phyloP scores from a whole-genome alignment of 2,797 vertebrate species.

The Eulemur coronatus region DNA sequence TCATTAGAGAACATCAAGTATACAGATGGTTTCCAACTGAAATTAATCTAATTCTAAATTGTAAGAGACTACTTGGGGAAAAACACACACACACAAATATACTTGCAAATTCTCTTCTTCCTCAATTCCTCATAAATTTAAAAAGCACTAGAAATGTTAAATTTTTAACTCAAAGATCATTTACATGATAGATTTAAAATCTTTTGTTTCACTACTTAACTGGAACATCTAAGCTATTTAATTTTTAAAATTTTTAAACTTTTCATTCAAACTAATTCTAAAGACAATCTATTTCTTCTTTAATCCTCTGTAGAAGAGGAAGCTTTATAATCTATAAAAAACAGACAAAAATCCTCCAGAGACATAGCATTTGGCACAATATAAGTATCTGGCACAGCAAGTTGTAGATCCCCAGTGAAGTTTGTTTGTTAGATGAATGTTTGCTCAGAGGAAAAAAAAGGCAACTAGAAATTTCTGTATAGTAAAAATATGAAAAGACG shows the following conservation, averaged over 20 bases:
- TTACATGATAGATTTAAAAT: slow-evolving; percentile 31
- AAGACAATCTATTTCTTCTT: slow-evolving; percentile 19
- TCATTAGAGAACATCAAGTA: slow-evolving; percentile 26
- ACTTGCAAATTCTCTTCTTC: slow-evolving; percentile 18
- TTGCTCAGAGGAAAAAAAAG: background rate
- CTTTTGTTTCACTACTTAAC: slow-evolving; percentile 28
- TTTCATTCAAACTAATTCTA: slow-evolving; percentile 51
- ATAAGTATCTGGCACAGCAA: background rate
- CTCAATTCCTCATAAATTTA: slow-evolving; percentile 29
- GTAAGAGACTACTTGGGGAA: background rate
- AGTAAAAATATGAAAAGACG: slow-evolving; percentile 46
- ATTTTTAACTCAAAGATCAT: slow-evolving; percentile 51
- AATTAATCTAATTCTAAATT: slow-evolving; percentile 52
- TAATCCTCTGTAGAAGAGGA: background rate
- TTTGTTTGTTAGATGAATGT: slow-evolving; percentile 13
- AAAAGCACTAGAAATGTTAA: slow-evolving; percentile 40
- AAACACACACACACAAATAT: background rate
- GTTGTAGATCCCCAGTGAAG: background rate
- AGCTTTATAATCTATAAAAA: slow-evolving; percentile 22
- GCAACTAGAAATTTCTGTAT: background rate
- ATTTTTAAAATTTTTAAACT: slow-evolving; percentile 56
- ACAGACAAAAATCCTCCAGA: slow-evolving; percentile 15
- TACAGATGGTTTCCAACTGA: background rate
- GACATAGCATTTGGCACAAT: slow-evolving; percentile 38
- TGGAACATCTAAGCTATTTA: slow-evolving; percentile 9